phyloP scores from a whole-genome alignment of 2,797 vertebrate species.

The Picus viridis region DNA sequence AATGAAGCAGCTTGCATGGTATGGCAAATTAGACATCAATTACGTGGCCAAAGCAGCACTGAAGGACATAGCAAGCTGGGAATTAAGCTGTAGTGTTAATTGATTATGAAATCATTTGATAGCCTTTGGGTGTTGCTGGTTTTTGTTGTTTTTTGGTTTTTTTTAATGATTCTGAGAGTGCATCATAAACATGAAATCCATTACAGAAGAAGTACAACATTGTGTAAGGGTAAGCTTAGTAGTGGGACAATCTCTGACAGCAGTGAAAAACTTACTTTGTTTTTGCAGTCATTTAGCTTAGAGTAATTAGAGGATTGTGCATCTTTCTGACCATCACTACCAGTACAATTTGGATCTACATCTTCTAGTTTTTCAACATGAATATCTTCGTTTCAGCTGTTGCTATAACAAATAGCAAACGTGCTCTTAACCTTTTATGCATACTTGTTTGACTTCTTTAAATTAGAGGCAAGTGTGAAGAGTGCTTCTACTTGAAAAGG shows the following conservation, averaged over 20 bases:
- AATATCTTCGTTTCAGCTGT: neutral
- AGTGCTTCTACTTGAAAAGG: neutral
- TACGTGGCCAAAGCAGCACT: conserved; percentile 43
- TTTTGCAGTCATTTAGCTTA: neutral
- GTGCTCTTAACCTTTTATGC: neutral
- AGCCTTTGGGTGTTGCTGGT: neutral
- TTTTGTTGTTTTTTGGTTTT: neutral
- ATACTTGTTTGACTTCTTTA: neutral
- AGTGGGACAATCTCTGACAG: neutral
- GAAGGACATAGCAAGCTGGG: conserved; percentile 40
- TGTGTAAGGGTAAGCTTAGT: neutral
- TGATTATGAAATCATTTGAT: conserved; percentile 69
- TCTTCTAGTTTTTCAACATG: neutral
- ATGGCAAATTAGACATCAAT: conserved; percentile 55
- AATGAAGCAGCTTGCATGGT: conserved; percentile 26
- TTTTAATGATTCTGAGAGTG: conserved; percentile 34
- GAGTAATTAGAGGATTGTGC: neutral
- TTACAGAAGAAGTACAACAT: neutral
- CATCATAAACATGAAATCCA: conserved; percentile 45
- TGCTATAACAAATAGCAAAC: neutral
- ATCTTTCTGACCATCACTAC: neutral
- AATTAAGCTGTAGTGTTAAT: conserved; percentile 67
- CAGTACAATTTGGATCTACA: neutral
- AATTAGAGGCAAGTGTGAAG: neutral
- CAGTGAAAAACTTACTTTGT: neutral